These are phyloP conservation scores for Fragum fragum DNA, from an alignment of 2,888 invertebrate species.

Conservation along the genomic window DNA sequence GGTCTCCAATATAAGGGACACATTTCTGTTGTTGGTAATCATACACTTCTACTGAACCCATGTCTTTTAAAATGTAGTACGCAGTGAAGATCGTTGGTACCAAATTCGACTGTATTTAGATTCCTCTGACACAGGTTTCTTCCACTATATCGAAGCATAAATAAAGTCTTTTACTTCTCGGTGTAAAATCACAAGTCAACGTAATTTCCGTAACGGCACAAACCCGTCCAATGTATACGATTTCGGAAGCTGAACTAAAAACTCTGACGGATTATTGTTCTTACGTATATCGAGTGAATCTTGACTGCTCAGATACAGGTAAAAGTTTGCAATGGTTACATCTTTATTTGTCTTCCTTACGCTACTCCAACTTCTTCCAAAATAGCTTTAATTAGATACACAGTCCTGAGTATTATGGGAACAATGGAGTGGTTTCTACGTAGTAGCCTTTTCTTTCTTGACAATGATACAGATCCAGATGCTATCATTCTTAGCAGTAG, in stretches of 20 bases:
- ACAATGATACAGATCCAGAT: slow-evolving; percentile 1
- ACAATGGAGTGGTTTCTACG: slow-evolving; percentile 7
- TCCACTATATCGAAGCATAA: slow-evolving; percentile 39
- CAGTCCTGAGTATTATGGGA: slow-evolving; percentile 19
- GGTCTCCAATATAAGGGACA: slow-evolving; percentile 33
- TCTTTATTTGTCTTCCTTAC: not conserved
- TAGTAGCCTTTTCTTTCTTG: slow-evolving; percentile 26
- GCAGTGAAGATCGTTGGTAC: slow-evolving; percentile 35
- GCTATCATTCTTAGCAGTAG: slow-evolving; percentile 19
- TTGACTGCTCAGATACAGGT: slow-evolving; percentile 25
- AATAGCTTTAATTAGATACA: not conserved
- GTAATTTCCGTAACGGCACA: slow-evolving; percentile 40
- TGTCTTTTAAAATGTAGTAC: slow-evolving; percentile 34
- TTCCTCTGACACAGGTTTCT: slow-evolving; percentile 35
- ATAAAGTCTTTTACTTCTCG: slow-evolving; percentile 31
- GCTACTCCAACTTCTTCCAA: slow-evolving; percentile 20
- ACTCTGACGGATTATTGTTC: slow-evolving; percentile 41
- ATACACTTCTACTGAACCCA: slow-evolving; percentile 51
- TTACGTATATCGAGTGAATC: slow-evolving; percentile 30
- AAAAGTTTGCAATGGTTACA: slow-evolving; percentile 27
- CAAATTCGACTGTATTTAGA: slow-evolving; percentile 29
- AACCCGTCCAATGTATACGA: slow-evolving; percentile 37
- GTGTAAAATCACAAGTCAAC: slow-evolving; percentile 37
- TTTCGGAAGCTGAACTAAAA: slow-evolving; percentile 41
- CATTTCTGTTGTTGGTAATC: slow-evolving; percentile 33